These are phyloP conservation scores for Phylloscopus collybita DNA, from an alignment of 2,797 vertebrate species.

Conservation along the genomic window DNA sequence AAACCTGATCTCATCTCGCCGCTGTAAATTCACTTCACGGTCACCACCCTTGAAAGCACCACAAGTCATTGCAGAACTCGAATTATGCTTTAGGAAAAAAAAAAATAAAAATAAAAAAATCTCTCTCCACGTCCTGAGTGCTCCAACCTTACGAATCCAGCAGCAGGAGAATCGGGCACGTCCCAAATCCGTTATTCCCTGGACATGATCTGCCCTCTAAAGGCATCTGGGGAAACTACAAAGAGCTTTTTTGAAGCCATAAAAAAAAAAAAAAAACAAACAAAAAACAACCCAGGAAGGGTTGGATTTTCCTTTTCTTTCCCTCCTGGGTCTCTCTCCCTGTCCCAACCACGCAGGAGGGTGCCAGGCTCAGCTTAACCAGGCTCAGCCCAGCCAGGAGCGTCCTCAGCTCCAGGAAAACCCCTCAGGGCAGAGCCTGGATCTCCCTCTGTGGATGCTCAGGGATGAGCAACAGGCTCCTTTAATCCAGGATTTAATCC, in stretches of 20 bases:
- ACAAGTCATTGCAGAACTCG: not conserved
- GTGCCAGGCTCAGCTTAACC: not conserved
- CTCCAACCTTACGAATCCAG: not conserved
- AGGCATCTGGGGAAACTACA: slow-evolving; percentile 34
- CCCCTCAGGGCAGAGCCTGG: not conserved
- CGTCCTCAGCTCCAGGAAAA: not conserved
- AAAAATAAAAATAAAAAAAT: not conserved
- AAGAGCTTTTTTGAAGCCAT: not conserved
- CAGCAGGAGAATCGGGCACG: rapidly evolving
- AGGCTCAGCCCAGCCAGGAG: not conserved
- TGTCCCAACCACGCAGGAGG: not conserved
- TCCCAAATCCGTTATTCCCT: not conserved
- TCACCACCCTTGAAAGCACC: not conserved
- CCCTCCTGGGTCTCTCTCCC: not conserved
- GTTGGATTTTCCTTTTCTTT: not conserved
- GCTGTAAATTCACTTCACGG: not conserved
- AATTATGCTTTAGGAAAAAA: not conserved
- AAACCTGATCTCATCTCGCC: not conserved
- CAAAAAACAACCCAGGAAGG: not conserved
- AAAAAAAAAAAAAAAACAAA: too few relatives aligned
- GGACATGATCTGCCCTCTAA: slow-evolving; percentile 69
- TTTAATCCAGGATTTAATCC: too few relatives aligned
- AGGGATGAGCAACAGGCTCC: not conserved
- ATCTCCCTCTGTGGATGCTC: not conserved
- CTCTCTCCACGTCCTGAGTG: rapidly evolving